Conservation (phyloP, 2,888 invertebrate genomes). For the Microchrysa polita region DNA sequence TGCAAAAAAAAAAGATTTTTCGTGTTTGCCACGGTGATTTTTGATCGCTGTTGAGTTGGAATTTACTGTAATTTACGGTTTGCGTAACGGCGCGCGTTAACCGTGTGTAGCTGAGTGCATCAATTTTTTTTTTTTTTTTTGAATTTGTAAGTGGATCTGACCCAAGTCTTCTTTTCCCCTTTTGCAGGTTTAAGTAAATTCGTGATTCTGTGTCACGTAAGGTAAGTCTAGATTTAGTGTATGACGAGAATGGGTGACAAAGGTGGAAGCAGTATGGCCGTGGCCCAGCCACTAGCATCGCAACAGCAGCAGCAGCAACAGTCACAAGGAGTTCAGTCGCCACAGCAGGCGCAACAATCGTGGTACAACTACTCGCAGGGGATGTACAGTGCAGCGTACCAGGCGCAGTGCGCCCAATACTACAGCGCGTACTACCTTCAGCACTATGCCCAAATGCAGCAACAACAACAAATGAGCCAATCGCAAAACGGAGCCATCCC, state of each 20-base stretch:
- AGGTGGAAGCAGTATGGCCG: slow-evolving; percentile 47
- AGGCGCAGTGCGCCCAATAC: slow-evolving; percentile 51
- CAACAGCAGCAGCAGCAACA: slow-evolving; percentile 21
- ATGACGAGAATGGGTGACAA: slow-evolving; percentile 49
- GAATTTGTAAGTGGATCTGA: too few species aligned
- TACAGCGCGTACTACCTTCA: slow-evolving; percentile 52
- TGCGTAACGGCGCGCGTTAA: too few species aligned
- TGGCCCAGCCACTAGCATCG: slow-evolving; percentile 43
- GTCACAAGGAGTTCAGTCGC: slow-evolving; percentile 33
- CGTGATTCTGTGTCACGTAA: slow-evolving; percentile 21
- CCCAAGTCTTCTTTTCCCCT: too few species aligned
- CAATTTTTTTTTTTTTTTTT: too few species aligned
- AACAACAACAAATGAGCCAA: slow-evolving; percentile 55
- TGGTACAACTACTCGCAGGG: slow-evolving; percentile 47
- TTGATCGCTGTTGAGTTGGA: too few species aligned
- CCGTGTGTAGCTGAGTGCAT: too few species aligned
- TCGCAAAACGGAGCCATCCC: slow-evolving; percentile 55
- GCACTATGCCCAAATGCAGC: slow-evolving; percentile 53
- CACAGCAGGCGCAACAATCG: slow-evolving; percentile 42
- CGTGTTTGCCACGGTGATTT: too few species aligned
- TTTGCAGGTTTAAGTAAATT: slow-evolving; percentile 4
- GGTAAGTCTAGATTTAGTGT: slow-evolving; percentile 46
- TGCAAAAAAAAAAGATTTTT: too few species aligned
- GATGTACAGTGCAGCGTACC: slow-evolving; percentile 47
- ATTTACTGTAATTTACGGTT: too few species aligned